Base-by-base conservation (phyloP, 2,113 vertebrate species). In the Epinephelus lanceolatus region DNA sequence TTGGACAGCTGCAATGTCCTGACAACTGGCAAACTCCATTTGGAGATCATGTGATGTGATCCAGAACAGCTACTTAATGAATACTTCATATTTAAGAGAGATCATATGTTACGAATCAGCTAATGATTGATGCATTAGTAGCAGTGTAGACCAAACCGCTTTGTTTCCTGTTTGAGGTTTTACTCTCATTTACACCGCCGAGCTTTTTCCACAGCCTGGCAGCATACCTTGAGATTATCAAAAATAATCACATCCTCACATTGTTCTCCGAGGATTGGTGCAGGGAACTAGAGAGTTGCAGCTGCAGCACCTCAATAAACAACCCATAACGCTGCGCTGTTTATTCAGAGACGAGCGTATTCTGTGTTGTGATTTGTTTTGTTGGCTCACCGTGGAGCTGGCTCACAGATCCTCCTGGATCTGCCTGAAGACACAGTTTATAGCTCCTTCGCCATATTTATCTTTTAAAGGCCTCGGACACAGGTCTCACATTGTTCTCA, bases 181-280 rank as follows among this genome's bases (percentile, higher is more conserved):
- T 74, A 51, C 59, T 55, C 60, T 84, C n/a, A 10, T 23, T 76
- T 53, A 45, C 17, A 47, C 67, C 71, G 56, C 25, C 19, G 4
- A 27, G 45, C 2, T 9, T 81, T 81, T 78, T 63, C 79, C 45
- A 71, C 85, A 21, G 33, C 30, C 80, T 71, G 71, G 53, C 80
- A 78, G 83, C 52, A 81, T 81, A 87, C 82, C 67, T 79, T 87
- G 68, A 76, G 83, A 82, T 84, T 82, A 89, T 80, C 71, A 84
- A 72, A 65, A 87, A 89, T 72, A 76, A 84, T 86, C 40, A 88
- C 76, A 88, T 87, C 84, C 85, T 87, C 70, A 23, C 83, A 88
- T 91, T 91, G 86, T 85, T 81, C 73, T 88, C 76, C 0, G 33
- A 72, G 85, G 69, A 84, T 55, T 80, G 83, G 71, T 40, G n/a